A percentile compares a stretch with the other conserved stretches of the same genome.
phyloP scores from a whole-genome alignment of 2,113 vertebrate genomes.

The Lophotis ruficrista region DNA sequence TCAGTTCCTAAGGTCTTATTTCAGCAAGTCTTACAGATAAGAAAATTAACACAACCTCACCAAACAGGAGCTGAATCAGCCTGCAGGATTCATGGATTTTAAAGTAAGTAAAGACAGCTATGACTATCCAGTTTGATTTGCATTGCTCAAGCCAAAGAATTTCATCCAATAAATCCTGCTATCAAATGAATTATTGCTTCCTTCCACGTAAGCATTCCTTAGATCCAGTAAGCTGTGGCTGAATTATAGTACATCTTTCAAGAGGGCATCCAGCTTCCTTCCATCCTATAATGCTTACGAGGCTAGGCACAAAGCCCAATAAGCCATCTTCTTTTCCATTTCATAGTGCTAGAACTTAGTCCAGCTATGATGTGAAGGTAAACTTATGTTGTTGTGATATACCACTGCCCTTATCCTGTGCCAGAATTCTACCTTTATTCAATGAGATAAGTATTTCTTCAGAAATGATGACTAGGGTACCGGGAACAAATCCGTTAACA shows the following conservation, averaged over 20 bases:
- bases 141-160: not conserved
- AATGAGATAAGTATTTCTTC: slow-evolving; percentile 25
- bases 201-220: slow-evolving; percentile 29
- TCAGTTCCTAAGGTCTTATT: not conserved
- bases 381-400: not conserved
- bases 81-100: not conserved
- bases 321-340: slow-evolving; percentile 18
- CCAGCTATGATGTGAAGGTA: not conserved
- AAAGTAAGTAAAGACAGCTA: not conserved
- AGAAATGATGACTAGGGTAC: not conserved
- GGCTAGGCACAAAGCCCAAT: slow-evolving; percentile 13
- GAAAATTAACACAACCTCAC: not conserved
- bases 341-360: not conserved
- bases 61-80: not conserved
- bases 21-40: not conserved
- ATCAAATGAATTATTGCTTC: slow-evolving; percentile 14
- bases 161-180: slow-evolving; percentile 8
- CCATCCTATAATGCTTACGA: not conserved
- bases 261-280: slow-evolving; percentile 34
- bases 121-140: slow-evolving; percentile 18
- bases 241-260: slow-evolving; percentile 30
- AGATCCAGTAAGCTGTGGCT: slow-evolving; percentile 22
- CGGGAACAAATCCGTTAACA: not conserved
- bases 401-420: not conserved
- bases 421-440: not conserved